Base-by-base conservation (phyloP, 2,888 invertebrate species). In the Epistrophella euchroma region DNA sequence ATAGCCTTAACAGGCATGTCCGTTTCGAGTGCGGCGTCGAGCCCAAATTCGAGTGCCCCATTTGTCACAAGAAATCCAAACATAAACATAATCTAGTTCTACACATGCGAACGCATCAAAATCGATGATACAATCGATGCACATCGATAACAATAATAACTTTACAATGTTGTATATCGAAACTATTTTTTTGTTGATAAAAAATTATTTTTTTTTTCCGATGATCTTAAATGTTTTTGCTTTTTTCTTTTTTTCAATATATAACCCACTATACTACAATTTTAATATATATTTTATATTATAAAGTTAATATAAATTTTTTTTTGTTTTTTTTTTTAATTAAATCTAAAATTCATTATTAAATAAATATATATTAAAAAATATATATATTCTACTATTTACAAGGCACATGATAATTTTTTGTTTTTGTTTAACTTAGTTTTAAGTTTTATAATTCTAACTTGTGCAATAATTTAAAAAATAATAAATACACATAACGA, bases 11-110 rank as follows among this genome's bases (percentile, higher is more conserved):
- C 88, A 92, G 94, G 66, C 94, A 94, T 89, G 93, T 94, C 75
- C 93, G 93, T 78, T 94, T 94, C 90, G 94, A 95, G 89, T 94
- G 95, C 88, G 94, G 94, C 71, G 93, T 93, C 75, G 94, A 94
- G 88, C 95, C 95, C 1, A 94, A 94, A 89, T 94, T 95, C 90
- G 94, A 94, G 87, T 95, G 95, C 88, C 93, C 93, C 45, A 93
- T 94, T 89, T 95, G 95, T 90, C 94, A 94, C 89, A 94, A 94
- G 91, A 94, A 93, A 89, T 95, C 93, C 58, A 93, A 93, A 90
- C 93, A 93, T 89, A 93, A 93, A 91, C 92, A 92, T 88, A 92
- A 92, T 90, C 91, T 93, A 88, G 93, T 93, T 88, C 89, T 93
- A 89, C 93, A 93, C 88, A 93, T 93, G 93, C 92, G 93, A 89